These are phyloP conservation scores for Rhagonycha fulva DNA, from an alignment of 2,888 invertebrate species.

Conservation along the genomic window DNA sequence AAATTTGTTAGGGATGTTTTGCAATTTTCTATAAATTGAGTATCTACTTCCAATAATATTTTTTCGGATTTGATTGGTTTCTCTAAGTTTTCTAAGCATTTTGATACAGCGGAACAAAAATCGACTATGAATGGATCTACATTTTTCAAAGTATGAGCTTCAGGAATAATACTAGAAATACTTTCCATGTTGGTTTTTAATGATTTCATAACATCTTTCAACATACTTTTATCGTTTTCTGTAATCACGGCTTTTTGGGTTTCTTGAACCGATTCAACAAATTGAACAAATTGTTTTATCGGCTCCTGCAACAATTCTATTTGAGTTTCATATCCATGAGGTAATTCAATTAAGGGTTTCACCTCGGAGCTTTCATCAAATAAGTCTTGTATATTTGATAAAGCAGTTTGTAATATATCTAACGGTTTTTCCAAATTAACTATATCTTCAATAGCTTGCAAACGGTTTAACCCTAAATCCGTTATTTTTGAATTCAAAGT, in stretches of 20 bases:
- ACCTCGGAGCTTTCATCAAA: background rate
- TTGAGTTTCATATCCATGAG: background rate
- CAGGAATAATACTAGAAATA: background rate
- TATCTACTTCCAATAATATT: background rate
- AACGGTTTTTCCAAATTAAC: background rate
- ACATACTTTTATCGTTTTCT: background rate
- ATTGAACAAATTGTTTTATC: background rate
- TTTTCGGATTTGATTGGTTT: background rate
- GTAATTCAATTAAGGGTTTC: background rate
- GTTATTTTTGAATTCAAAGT: background rate
- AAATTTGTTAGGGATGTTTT: background rate
- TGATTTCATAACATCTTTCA: background rate
- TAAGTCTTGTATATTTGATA: background rate
- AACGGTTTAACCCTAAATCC: background rate
- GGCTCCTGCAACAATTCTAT: background rate
- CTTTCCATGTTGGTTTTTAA: background rate
- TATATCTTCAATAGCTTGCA: background rate
- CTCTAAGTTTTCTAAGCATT: background rate
- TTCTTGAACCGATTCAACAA: background rate
- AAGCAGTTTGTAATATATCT: conserved; percentile 4
- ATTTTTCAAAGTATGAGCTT: background rate
- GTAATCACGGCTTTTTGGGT: background rate
- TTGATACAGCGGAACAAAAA: background rate
- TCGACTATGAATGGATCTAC: background rate
- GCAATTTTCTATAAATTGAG: background rate